Evolutionary conservation across 1,140 invertebrate genomes (phyloP), one percentile per base, ranked within the genome.

Genomic region (Ceratosolen fusciceps): DNA sequence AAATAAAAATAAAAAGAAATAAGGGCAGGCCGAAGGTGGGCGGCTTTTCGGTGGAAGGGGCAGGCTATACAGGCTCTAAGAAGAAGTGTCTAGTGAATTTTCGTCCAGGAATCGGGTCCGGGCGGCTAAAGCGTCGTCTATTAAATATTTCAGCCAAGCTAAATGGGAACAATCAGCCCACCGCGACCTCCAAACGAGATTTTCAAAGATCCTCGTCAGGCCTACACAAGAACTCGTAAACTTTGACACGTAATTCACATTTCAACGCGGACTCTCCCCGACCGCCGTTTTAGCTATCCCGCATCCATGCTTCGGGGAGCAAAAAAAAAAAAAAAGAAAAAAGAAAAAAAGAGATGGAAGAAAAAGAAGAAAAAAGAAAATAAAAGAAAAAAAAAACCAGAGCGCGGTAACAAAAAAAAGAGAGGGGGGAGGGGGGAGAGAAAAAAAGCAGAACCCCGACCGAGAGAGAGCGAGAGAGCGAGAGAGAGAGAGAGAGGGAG

Each of bases 301-400:
- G 31, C 31, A 65, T 65, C 60, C 34, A 65, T 21, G 31, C 60
- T 65, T 1, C 3, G 31, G 19, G 14, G 49, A 52, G 10, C 49
- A 14, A 52, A 52, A 52, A 52, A n/a, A 47, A 76, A 58, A 68
- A 60, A 73, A 58, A 68, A 60, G 62, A 75, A 82, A 77, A 77
- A 70, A 65, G 34, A 54, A 49, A 56, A 43, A 49, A 65, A 7
- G 37, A 9, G 31, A n/a, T 49, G 16, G 31, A 14, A 68, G 37
- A 52, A 52, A 47, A 76, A 67, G 62, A 60, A 73, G 52, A 70
- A 60, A 70, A 75, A 81, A 77, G 77, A 70, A 65, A 52, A 54
- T 39, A 56, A 31, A 49, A 65, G 29, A 65, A 7, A 70, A 19
- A 68, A 16, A 49, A 10, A 67, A 10, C 3, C 19, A 67, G 37